Evolutionary conservation across 1,140 invertebrate genomes (phyloP).

Genomic region (Microplitis mediator): DNA sequence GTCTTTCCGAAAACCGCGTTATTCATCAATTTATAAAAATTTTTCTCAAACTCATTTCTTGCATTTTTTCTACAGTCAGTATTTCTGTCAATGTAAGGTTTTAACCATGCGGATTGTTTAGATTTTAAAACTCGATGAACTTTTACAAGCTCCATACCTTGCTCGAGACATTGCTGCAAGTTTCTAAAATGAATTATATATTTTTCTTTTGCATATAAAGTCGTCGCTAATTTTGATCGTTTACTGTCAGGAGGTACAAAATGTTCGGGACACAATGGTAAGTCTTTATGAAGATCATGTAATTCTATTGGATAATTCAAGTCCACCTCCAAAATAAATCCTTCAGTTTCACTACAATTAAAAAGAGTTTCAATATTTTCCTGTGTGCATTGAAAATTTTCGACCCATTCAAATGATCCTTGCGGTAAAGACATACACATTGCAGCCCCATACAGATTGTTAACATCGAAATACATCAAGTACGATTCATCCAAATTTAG

Average conservation of each 20-base stretch:
- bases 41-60: slow-evolving; percentile 60
- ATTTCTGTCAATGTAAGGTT: slow-evolving; percentile 55
- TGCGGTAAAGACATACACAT: slow-evolving; percentile 39
- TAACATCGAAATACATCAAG: slow-evolving; percentile 44
- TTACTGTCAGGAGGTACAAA: not conserved
- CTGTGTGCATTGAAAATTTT: not conserved
- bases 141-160: not conserved
- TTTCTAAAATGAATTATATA: not conserved
- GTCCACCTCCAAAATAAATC: not conserved
- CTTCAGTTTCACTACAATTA: not conserved
- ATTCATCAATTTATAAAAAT: slow-evolving; percentile 51
- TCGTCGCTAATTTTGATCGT: not conserved
- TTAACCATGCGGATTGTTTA: slow-evolving; percentile 49
- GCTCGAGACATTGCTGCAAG: not conserved
- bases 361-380: too few relatives aligned
- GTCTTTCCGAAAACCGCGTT: too few relatives aligned
- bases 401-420: slow-evolving; percentile 40
- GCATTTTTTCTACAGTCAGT: slow-evolving; percentile 43
- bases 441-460: slow-evolving; percentile 37
- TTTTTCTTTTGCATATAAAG: not conserved
- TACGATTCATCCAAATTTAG: slow-evolving; percentile 27
- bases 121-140: not conserved
- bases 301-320: slow-evolving; percentile 55
- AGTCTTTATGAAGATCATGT: not conserved
- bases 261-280: not conserved